Evolutionary conservation across 2,113 vertebrate species (phyloP), one percentile per base, ranked within the genome.

Genomic region (Anarhynchus alexandrinus): DNA sequence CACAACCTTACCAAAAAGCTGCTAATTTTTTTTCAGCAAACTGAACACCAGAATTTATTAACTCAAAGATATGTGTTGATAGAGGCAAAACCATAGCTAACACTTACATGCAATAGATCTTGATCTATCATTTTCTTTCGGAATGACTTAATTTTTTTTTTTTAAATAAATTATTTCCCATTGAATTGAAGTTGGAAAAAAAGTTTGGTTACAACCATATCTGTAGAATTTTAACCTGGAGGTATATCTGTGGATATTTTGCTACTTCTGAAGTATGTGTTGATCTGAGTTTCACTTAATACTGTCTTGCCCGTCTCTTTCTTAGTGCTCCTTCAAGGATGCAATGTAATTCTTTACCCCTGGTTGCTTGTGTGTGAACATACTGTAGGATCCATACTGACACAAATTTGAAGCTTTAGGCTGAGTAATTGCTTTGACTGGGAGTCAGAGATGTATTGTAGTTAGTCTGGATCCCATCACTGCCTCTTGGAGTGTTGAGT

Each of bases 351-450:
- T 71, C 25, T 77, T 80, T 54, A 22, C 15, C 89, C 15, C 10
- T 3, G 0, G 1, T 43, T 61, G n/a, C 23, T 43, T 64, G 15
- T 71, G 66, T 17, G 9, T 25, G 12, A 65, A 2, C 22, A 5
- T 55, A 5, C 8, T 21, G 15, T 30, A 54, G 42, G 59, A 57
- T 57, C 73, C 49, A 32, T 38, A 30, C 2, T 81, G 40, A 73
- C 69, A 52, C 6, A 66, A 16, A 36, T 21, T 7, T 51, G 38
- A 88, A 66, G 42, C 14, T 74, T 85, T 78, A n/a, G 65, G 34
- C 71, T 71, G 52, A 71, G 55, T 32, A 66, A 36, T 62, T 70
- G 27, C n/a, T 82, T 82, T 79, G 59, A 49, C 8, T 66, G 21
- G 27, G 55, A 79, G 57, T 38, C 25, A 79, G 30, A 72, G n/a